Evolutionary conservation across 2,113 vertebrate genomes (phyloP).

Genomic region (Grantiella picta): DNA sequence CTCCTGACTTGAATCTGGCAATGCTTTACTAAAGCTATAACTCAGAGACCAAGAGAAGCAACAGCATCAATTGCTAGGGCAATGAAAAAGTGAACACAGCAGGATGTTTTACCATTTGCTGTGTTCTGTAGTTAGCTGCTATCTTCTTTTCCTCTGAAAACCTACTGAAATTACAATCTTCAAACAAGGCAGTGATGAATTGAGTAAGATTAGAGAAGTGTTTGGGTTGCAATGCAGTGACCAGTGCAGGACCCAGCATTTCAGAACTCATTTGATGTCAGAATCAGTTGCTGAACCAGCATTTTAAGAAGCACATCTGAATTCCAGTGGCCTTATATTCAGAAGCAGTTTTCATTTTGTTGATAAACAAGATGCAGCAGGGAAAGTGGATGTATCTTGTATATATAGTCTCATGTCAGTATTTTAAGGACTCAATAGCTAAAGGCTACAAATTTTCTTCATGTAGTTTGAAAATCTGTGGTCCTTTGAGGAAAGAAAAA

Average conservation of each 20-base stretch:
- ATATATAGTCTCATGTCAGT: not conserved
- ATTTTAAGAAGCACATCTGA: accelerated
- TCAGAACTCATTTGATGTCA: not conserved
- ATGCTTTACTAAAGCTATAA: not conserved
- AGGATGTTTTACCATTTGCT: conserved; percentile 20
- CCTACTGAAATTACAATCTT: not conserved
- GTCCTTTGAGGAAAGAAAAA: not conserved
- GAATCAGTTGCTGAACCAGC: not conserved
- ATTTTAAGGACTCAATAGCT: not conserved
- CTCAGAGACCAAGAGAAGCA: not conserved
- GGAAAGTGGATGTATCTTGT: not conserved
- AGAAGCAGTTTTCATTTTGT: not conserved
- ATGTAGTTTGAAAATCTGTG: not conserved
- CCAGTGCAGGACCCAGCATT: not conserved
- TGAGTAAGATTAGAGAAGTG: not conserved
- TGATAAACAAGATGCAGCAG: not conserved
- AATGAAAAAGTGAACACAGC: not conserved
- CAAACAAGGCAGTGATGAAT: not conserved
- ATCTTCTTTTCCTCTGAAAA: not conserved
- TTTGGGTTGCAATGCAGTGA: not conserved
- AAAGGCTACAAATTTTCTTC: not conserved
- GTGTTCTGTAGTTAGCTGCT: not conserved
- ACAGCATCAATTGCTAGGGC: not conserved
- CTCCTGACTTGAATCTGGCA: not conserved
- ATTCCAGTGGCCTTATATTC: not conserved